These are phyloP conservation scores for Alethe castanea DNA, from an alignment of 2,113 vertebrate species.

Conservation along the genomic window DNA sequence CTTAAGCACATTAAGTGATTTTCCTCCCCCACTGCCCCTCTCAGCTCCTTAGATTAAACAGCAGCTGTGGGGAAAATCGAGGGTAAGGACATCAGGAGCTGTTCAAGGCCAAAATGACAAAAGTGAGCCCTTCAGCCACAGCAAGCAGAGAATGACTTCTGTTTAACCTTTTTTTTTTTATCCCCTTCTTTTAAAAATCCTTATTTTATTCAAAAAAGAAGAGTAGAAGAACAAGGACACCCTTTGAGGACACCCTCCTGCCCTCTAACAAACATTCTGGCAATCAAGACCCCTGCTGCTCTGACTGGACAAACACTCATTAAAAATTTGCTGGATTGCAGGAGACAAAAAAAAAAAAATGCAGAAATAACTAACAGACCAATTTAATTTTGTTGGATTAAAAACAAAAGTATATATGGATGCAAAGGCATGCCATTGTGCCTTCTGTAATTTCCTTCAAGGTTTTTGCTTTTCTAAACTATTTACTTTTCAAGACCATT, in stretches of 20 bases:
- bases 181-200: not conserved
- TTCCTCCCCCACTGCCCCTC: rapidly evolving
- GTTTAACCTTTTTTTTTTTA: not conserved
- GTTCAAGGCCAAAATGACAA: not conserved
- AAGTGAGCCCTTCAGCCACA: not conserved
- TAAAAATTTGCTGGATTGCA: not conserved
- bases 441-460: not conserved
- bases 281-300: not conserved
- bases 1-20: not conserved
- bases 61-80: not conserved
- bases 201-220: not conserved
- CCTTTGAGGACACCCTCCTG: not conserved
- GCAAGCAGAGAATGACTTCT: not conserved
- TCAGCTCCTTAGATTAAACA: not conserved
- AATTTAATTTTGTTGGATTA: not conserved
- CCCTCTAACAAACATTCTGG: not conserved
- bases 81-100: not conserved
- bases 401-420: not conserved
- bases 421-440: not conserved
- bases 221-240: not conserved
- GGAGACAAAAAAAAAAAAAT: not conserved
- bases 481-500: not conserved
- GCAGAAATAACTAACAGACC: not conserved
- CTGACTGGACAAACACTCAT: not conserved
- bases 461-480: not conserved